Evolutionary conservation across 2,888 invertebrate genomes (phyloP), one percentile per base, ranked within the genome.

Genomic region (Pristionchus japonicus): DNA sequence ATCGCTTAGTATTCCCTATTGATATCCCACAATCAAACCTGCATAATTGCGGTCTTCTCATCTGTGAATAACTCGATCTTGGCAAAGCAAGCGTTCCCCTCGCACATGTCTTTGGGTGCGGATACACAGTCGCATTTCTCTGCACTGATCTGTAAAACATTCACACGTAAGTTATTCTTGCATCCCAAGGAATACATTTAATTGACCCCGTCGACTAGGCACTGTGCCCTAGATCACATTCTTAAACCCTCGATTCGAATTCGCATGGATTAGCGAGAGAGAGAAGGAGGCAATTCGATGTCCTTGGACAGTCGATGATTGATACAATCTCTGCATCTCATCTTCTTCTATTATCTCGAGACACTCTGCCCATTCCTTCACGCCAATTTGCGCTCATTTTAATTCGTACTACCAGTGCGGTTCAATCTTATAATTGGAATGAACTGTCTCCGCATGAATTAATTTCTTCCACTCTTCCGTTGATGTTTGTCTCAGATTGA

Each of bases 31-130:
- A n/a, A 31, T 85, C 0, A 20, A 86, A 93, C 93, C 93, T 94
- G 94, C 57, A 94, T 91, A 87, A 93, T 92, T 37, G 93, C 94
- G 27, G 92, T 93, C 23, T 89, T 89, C 88, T 94, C 94, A 34
- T 92, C 92, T 37, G 90, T 88, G 89, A 94, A 92, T 57, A 92
- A 87, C 52, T 92, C 92, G 31, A 92, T 82, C 74, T 92, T 92
- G 74, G 91, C 92, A 67, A 92, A 92, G 86, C 92, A 92, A 0
- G 90, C 91, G 34, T 90, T 89, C n/a, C 91, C 91, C 7, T 89
- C 74, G 84, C 92, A 92, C 89, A 90, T 91, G 70, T 92, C 90
- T 49, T 64, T 40, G 3, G 40, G 40, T 31, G 52, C 89, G 6
- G 92, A 91, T 47, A 88, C 84, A 86, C 94, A 94, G 88, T 94